These are phyloP conservation scores for rabbit (Oryctolagus cuniculus) DNA, from an alignment of 2,113 vertebrate genomes.

Conservation along the genomic window mOryCun1.1 NC_091432.1:22191001-22191500, in stretches of 20 bases:
- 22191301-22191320: not conserved
- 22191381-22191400: not conserved
- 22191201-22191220: not conserved
- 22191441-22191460: not conserved
- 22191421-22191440: not conserved
- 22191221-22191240: not conserved
- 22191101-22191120: not conserved
- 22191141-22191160: too few relatives aligned
- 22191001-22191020: not conserved
- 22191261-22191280: not conserved
- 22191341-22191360: not conserved
- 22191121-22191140: not conserved
- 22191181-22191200: not conserved
- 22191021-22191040: constrained; percentile 11
- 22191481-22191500: not conserved
- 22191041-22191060: not conserved
- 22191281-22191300: not conserved
- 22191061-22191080: not conserved
- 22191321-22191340: not conserved
- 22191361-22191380: not conserved
- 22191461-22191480: not conserved
- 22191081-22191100: not conserved
- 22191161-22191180: not conserved
- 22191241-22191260: not conserved
- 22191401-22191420: not conserved